A percentile compares a stretch with the other conserved stretches of the same genome.
phyloP scores from a whole-genome alignment of 2,113 vertebrate species.

The Pyxicephalus adspersus region DNA sequence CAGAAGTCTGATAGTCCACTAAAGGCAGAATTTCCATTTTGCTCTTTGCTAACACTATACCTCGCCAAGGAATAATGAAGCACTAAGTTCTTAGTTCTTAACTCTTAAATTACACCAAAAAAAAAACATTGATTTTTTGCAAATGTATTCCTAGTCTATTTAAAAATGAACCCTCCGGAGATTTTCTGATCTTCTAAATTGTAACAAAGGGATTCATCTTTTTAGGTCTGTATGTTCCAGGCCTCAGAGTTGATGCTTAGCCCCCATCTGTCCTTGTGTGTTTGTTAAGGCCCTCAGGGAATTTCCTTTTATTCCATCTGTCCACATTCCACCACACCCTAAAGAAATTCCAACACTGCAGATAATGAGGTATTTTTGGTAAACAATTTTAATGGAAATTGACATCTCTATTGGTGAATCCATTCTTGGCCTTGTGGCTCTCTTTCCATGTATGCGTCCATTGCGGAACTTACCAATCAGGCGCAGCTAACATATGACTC shows the following conservation, averaged over 20 bases:
- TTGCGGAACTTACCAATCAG: slow-evolving; percentile 32
- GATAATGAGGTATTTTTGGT: slow-evolving; percentile 73
- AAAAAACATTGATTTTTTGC: too few relatives aligned
- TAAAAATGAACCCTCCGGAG: too few relatives aligned
- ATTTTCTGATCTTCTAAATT: slow-evolving; percentile 1
- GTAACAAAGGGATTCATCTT: slow-evolving; percentile 1
- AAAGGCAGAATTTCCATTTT: too few relatives aligned
- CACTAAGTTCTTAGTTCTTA: too few relatives aligned
- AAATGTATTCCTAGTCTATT: too few relatives aligned
- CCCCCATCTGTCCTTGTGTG: slow-evolving; percentile 71
- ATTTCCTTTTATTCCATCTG: slow-evolving; percentile 73
- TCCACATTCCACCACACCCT: slow-evolving; percentile 70
- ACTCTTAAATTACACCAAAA: too few relatives aligned
- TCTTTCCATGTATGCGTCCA: slow-evolving; percentile 12
- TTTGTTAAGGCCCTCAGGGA: slow-evolving; percentile 68
- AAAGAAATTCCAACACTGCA: slow-evolving; percentile 72
- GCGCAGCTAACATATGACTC: slow-evolving; percentile 35
- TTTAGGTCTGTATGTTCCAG: slow-evolving; percentile 61
- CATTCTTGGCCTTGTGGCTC: slow-evolving; percentile 32
- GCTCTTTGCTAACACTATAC: too few relatives aligned
- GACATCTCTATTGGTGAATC: slow-evolving; percentile 62
- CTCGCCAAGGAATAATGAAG: too few relatives aligned
- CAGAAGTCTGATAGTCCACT: too few relatives aligned
- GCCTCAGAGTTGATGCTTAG: slow-evolving; percentile 65
- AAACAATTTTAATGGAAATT: slow-evolving; percentile 75